Evolutionary conservation across 2,888 invertebrate species (phyloP), one percentile per base, ranked within the genome.

Genomic region (Orchesella flavescens): DNA sequence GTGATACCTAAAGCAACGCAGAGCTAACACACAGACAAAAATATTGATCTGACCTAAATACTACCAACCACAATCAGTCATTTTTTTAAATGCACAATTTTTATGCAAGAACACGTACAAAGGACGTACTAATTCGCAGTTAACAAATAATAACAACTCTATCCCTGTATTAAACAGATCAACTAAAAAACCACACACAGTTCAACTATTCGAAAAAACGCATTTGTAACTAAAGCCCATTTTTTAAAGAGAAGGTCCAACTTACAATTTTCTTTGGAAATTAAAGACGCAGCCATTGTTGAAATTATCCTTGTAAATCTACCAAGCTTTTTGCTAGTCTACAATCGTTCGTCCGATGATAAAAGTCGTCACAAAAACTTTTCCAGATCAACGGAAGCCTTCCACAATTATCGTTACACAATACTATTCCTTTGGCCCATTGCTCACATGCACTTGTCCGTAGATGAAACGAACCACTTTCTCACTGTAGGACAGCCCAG

Each of bases 191-290:
- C n/a, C n/a, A n/a, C n/a, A n/a, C n/a, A n/a, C n/a, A n/a, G n/a
- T n/a, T n/a, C n/a, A n/a, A n/a, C n/a, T n/a, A n/a, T n/a, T n/a
- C n/a, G n/a, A n/a, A n/a, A n/a, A 34, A 7, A 34, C 34, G 2
- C 34, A 34, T 34, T 7, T 7, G 34, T 34, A 34, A 34, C 7
- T 34, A 34, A 4, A 34, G 7, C 2, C 34, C 34, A 34, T 34
- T 34, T 2, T 34, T 34, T 34, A 34, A 7, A n/a, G n/a, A n/a
- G n/a, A n/a, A 34, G 34, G 34, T 34, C 34, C 43, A 71, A 85
- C 84, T 85, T 85, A 85, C 84, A 53, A 68, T 78, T 82, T 82
- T 85, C 84, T 78, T 57, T 82, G 78, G 74, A 78, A 65, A 84
- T 59, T 15, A 85, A 57, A 34, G 71, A 78, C 49, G 73, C 53